Base-by-base conservation (phyloP, 2,797 vertebrate genomes). In the Steatocranus sp. region DNA sequence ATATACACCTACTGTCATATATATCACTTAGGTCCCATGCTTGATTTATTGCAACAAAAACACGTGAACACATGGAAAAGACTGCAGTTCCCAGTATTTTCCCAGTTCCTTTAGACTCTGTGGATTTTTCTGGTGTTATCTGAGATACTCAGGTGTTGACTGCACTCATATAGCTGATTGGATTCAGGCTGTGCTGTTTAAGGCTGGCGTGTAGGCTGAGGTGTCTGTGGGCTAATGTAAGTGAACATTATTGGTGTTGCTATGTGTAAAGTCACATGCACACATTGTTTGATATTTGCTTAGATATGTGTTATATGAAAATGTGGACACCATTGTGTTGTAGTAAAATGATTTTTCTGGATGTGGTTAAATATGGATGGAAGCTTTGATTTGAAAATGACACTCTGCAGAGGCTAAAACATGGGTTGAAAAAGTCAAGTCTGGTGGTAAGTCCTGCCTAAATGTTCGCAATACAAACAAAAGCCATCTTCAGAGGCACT, bases 381-480 rank as follows among this genome's bases (percentile, higher is more conserved):
- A 77, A 56, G 11, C 48, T 32, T 80, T 61, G 20, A 76, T 87
- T 61, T 66, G 76, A 85, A 76, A 79, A 73, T 56, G 61, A 68
- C 36, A 25, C 63, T 41, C 41, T 48, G 68, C 68, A 32, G 46
- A 73, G 43, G 43, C 17, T 49, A 49, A 32, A 73, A 32, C 11
- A 3, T 12, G 46, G 68, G 41, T n/a, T 32, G 25, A 49, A 17
- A 73, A 49, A 73, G 68, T 49, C 10, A 73, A 48, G 25, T 70
- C 23, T 46, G 23, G 38, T 43, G n/a, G 78, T 61, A 61, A 46
- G 12, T 76, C 83, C 56, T 84, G 20, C 38, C 32, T 51, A 43
- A 76, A 80, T 84, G 68, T 85, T 86, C 70, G 61, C 56, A 78
- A 56, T 56, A 68, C 12, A 58, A 86, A 77, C 43, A 74, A 50